Conservation (phyloP, 2,888 invertebrate species). For the Mimachlamys varia region DNA sequence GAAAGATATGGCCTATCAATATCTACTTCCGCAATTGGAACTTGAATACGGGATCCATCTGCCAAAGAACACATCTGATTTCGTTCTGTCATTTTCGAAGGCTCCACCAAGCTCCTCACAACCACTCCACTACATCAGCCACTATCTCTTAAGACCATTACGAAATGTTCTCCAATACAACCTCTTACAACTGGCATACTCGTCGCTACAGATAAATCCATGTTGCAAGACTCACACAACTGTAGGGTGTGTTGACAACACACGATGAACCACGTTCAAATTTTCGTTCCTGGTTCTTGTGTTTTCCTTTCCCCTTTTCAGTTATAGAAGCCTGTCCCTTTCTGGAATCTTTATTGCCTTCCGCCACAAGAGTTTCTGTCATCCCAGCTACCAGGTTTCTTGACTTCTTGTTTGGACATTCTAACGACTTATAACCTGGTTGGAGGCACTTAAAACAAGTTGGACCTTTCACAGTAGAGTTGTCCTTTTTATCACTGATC, state of each 20-base stretch:
- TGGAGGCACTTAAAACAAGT: slow-evolving; percentile 36
- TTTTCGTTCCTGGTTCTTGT: neutral
- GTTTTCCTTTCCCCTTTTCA: neutral
- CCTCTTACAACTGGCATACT: slow-evolving; percentile 47
- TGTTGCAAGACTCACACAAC: slow-evolving; percentile 37
- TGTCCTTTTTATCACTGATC: neutral
- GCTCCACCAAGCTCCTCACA: slow-evolving; percentile 38
- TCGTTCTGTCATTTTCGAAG: slow-evolving; percentile 44
- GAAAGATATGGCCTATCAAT: slow-evolving; percentile 52
- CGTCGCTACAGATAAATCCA: neutral
- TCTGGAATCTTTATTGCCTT: too few relatives aligned
- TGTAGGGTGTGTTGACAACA: neutral
- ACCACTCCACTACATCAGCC: slow-evolving; percentile 52
- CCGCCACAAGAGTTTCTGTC: neutral
- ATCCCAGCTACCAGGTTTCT: slow-evolving; percentile 23
- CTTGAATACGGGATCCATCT: slow-evolving; percentile 45
- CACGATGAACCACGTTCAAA: neutral
- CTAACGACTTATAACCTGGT: slow-evolving; percentile 31
- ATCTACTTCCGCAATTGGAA: slow-evolving; percentile 44
- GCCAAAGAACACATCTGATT: slow-evolving; percentile 45
- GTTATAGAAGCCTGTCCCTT: too few relatives aligned
- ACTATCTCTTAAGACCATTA: slow-evolving; percentile 50
- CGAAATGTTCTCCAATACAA: slow-evolving; percentile 38
- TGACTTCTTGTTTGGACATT: neutral
- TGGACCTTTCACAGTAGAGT: neutral